phyloP scores from a whole-genome alignment of 2,797 vertebrate genomes.

The Mormyrops boulengeri region DNA sequence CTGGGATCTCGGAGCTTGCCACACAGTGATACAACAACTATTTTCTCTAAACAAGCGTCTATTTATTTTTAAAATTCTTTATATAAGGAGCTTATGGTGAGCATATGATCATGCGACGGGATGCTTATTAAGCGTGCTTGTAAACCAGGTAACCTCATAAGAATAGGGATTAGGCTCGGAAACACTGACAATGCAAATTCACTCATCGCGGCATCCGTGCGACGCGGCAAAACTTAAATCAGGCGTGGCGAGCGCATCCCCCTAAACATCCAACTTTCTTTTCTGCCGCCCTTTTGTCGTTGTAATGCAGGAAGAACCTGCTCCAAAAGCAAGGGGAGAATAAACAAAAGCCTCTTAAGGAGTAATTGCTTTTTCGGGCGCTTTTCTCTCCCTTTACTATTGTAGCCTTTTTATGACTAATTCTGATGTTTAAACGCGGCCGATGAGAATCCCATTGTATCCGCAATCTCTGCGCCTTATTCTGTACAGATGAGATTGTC shows the following conservation, averaged over 20 bases:
- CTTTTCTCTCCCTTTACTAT: constrained; percentile 35
- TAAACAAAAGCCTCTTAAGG: constrained; percentile 48
- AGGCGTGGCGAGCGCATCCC: constrained; percentile 34
- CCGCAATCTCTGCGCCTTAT: constrained; percentile 15
- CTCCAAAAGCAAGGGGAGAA: constrained; percentile 34
- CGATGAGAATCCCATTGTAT: constrained; percentile 29
- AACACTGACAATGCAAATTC: constrained; percentile 50
- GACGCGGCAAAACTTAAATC: constrained; percentile 42
- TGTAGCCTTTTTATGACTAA: constrained; percentile 36
- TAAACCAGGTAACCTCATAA: constrained; percentile 51
- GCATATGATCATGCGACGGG: constrained; percentile 41
- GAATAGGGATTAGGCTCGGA: constrained; percentile 47
- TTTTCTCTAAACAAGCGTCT: constrained; percentile 36
- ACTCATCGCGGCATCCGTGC: constrained; percentile 35
- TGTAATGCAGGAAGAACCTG: constrained; percentile 40
- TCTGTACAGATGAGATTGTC: constrained; percentile 3
- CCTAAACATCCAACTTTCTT: constrained; percentile 48
- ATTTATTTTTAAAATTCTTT: constrained; percentile 42
- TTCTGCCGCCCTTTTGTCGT: constrained; percentile 42
- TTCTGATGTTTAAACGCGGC: constrained; percentile 37
- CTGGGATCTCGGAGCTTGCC: constrained; percentile 31
- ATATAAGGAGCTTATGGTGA: constrained; percentile 48
- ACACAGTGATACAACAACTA: constrained; percentile 29
- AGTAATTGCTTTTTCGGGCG: constrained; percentile 42
- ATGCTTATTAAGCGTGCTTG: constrained; percentile 52